These are phyloP conservation scores for Ardeotis arabs DNA, from an alignment of 2,113 vertebrate species.

Conservation along the genomic window DNA sequence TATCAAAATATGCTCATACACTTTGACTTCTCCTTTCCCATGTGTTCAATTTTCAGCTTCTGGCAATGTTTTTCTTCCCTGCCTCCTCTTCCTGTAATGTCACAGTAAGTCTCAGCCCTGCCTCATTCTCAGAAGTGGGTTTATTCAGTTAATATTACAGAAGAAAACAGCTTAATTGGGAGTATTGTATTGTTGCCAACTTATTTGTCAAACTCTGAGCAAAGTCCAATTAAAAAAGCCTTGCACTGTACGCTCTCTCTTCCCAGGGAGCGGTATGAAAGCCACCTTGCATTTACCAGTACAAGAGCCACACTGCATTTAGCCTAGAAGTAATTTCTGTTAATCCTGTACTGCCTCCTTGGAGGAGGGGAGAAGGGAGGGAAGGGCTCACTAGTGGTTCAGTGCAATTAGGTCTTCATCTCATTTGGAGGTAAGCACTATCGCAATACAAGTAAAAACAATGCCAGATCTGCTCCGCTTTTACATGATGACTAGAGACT, in stretches of 20 bases:
- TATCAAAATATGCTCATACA: constrained; percentile 61
- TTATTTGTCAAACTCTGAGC: constrained; percentile 37
- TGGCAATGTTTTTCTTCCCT: constrained; percentile 35
- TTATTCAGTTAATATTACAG: constrained; percentile 51
- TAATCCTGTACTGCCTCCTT: background rate
- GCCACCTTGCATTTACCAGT: background rate
- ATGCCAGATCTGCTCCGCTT: background rate
- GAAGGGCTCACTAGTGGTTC: background rate
- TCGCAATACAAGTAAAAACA: background rate
- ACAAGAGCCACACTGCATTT: background rate
- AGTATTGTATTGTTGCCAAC: background rate
- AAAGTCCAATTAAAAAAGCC: constrained; percentile 53
- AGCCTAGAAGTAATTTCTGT: background rate
- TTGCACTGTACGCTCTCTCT: background rate
- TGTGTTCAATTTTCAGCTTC: constrained; percentile 56
- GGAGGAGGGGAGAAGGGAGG: background rate
- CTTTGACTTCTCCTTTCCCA: constrained; percentile 54
- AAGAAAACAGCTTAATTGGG: constrained; percentile 48
- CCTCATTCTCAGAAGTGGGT: constrained; percentile 38
- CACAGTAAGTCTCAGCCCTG: constrained; percentile 41
- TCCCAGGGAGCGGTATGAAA: background rate
- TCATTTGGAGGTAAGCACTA: background rate
- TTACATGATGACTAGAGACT: background rate
- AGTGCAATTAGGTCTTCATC: background rate
- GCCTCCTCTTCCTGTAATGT: constrained; percentile 37